A percentile compares a stretch with the other conserved stretches of the same genome.
Evolutionary conservation across 2,888 invertebrate species (phyloP).

Genomic region (Drosophila pseudotalamancana): DNA sequence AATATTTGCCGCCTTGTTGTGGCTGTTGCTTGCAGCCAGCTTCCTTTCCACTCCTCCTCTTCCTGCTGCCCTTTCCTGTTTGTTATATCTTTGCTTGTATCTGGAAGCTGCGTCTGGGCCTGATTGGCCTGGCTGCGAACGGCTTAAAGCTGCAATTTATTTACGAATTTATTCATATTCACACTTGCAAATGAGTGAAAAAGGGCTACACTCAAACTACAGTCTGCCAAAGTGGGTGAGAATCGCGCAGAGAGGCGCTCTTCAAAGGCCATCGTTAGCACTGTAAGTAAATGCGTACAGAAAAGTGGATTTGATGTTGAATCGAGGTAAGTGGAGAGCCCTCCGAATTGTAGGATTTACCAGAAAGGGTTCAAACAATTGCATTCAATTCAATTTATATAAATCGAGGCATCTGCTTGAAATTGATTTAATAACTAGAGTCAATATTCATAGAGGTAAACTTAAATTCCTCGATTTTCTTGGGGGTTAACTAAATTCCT

Average conservation of each 20-base stretch:
- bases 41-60: neutral
- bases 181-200: conserved; percentile 77
- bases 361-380: neutral
- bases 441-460: neutral
- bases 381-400: neutral
- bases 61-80: conserved; percentile 5
- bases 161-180: conserved; percentile 80
- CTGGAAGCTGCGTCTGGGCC: conserved; percentile 29
- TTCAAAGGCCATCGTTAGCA: conserved; percentile 37
- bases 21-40: conserved; percentile 35
- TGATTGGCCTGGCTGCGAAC: conserved; percentile 63
- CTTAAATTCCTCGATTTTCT: neutral
- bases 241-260: conserved; percentile 13
- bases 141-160: conserved; percentile 78
- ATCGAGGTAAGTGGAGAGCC: neutral
- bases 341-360: neutral
- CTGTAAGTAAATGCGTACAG: neutral
- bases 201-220: conserved; percentile 39
- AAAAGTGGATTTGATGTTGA: neutral
- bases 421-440: neutral
- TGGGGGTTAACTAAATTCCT: neutral
- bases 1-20: conserved; percentile 77
- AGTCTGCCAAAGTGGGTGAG: conserved; percentile 12
- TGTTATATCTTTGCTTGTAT: conserved; percentile 11
- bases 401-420: neutral